Conservation (phyloP, 2,888 invertebrate genomes). For the Xestoiulus laeticollis region DNA sequence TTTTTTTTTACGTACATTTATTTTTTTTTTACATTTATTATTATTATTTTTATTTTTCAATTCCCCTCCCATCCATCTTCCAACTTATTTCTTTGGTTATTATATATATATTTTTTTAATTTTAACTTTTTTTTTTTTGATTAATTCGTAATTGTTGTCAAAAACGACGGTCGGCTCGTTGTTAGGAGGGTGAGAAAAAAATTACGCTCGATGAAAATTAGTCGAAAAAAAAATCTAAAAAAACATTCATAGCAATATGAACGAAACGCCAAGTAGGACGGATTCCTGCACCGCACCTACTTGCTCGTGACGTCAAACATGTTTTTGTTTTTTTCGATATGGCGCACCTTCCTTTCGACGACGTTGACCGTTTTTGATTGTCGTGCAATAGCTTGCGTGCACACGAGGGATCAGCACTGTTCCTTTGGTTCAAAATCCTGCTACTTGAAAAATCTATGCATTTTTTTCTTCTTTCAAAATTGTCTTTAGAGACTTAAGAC, state of each 20-base stretch:
- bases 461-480: neutral
- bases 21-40: conserved; percentile 45
- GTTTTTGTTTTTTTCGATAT: conserved; percentile 43
- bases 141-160: conserved; percentile 43
- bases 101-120: conserved; percentile 47
- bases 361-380: conserved; percentile 46
- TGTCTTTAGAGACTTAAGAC: too few relatives aligned
- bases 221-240: conserved; percentile 45
- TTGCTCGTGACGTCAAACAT: conserved; percentile 41
- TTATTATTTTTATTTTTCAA: conserved; percentile 44
- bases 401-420: conserved; percentile 35
- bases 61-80: conserved; percentile 46
- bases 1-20: conserved; percentile 3
- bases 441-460: neutral
- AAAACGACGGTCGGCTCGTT: conserved; percentile 48
- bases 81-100: conserved; percentile 42
- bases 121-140: conserved; percentile 45
- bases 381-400: conserved; percentile 40
- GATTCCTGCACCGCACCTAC: conserved; percentile 30
- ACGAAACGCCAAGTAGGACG: conserved; percentile 42
- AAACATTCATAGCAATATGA: conserved; percentile 36
- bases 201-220: conserved; percentile 42
- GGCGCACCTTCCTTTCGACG: conserved; percentile 50
- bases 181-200: conserved; percentile 50
- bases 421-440: neutral